phyloP scores from a whole-genome alignment of 2,113 vertebrate species.

The Cyrtonyx montezumae region DNA sequence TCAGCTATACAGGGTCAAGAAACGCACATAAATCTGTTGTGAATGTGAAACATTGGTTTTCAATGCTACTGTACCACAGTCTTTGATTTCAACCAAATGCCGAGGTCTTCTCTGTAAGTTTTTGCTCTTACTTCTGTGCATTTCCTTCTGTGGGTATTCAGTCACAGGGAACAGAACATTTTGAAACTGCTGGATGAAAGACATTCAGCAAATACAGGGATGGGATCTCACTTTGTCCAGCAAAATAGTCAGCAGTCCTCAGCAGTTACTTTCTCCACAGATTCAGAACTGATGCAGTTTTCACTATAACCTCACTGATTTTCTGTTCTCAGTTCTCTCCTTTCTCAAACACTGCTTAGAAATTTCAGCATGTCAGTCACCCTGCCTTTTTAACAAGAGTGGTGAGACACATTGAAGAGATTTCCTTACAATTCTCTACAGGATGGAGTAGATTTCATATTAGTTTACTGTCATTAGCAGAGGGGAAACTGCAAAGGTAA shows the following conservation, averaged over 20 bases:
- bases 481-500: conserved; percentile 42
- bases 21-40: neutral
- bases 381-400: neutral
- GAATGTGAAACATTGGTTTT: neutral
- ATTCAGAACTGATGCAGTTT: neutral
- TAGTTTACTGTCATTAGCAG: conserved; percentile 37
- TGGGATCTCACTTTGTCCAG: neutral
- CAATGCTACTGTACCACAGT: neutral
- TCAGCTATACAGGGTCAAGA: neutral
- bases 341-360: neutral
- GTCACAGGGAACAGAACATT: neutral
- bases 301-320: neutral
- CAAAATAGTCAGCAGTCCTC: neutral
- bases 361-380: neutral
- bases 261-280: neutral
- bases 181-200: neutral
- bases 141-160: neutral
- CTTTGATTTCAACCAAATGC: neutral
- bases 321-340: neutral
- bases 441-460: conserved; percentile 44
- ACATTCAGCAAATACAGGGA: neutral
- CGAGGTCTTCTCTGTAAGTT: neutral
- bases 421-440: conserved; percentile 46
- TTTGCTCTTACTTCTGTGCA: fast-evolving
- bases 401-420: neutral